phyloP scores from a whole-genome alignment of 2,797 vertebrate species.

The Gadopsis marmoratus region DNA sequence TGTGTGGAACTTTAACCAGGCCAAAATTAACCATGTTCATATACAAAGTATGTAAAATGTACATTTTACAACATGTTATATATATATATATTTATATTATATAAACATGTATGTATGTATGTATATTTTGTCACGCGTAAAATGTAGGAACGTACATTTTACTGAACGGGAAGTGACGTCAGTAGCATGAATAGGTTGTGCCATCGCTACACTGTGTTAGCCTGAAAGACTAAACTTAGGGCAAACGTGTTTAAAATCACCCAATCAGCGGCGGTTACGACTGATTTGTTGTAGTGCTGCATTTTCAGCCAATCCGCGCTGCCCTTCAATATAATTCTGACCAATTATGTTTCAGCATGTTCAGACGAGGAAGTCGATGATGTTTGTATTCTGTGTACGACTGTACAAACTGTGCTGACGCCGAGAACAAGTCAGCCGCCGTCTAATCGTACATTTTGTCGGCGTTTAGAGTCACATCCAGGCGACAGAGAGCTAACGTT shows the following conservation, averaged over 20 bases:
- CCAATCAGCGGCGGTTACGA: conserved; percentile 83
- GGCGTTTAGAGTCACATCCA: fast-evolving
- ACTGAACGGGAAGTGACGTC: too few relatives aligned
- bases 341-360: conserved; percentile 70
- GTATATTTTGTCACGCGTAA: too few relatives aligned
- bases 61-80: too few relatives aligned
- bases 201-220: too few relatives aligned
- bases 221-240: conserved; percentile 23
- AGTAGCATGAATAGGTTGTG: too few relatives aligned
- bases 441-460: neutral
- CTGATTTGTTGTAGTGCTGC: conserved; percentile 59
- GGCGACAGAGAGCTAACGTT: neutral
- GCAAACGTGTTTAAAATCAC: fast-evolving
- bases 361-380: conserved; percentile 63
- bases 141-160: too few relatives aligned
- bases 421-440: neutral
- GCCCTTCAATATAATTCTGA: conserved; percentile 9
- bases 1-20: too few relatives aligned
- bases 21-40: too few relatives aligned
- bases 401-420: neutral
- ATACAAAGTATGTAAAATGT: too few relatives aligned
- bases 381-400: conserved; percentile 55
- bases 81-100: too few relatives aligned
- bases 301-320: conserved; percentile 72
- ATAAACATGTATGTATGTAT: too few relatives aligned